A percentile compares a stretch with the other conserved stretches of the same genome.
Conservation (phyloP, 64 coral and sea anemone genomes). For the Trachythela sp. region DNA sequence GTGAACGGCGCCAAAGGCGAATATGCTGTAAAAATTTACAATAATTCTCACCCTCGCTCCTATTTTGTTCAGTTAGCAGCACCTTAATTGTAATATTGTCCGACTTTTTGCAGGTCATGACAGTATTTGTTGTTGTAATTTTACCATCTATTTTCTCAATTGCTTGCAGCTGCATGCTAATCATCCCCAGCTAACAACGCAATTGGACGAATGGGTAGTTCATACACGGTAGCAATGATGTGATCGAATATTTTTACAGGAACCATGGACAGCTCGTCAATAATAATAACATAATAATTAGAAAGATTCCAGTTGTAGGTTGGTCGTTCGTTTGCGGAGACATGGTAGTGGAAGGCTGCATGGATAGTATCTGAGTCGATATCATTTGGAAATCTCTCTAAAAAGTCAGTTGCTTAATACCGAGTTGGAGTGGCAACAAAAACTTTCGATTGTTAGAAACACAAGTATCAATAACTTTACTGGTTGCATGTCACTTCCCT, state of each 20-base stretch:
- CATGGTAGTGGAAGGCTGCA: conserved; percentile 1
- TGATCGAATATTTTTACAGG: not conserved
- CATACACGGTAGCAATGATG: not conserved
- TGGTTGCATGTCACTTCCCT: too few relatives aligned
- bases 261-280: not conserved
- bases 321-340: not conserved
- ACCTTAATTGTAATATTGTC: not conserved
- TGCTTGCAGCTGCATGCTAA: not conserved
- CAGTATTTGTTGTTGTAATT: not conserved
- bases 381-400: not conserved
- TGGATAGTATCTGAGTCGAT: too few relatives aligned
- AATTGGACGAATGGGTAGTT: not conserved
- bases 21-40: not conserved
- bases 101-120: not conserved
- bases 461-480: too few relatives aligned
- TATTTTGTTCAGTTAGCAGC: not conserved
- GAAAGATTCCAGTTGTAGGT: not conserved
- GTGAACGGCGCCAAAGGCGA: not conserved
- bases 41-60: not conserved
- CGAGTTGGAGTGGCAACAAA: not conserved
- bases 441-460: not conserved
- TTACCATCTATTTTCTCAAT: not conserved
- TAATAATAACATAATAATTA: not conserved
- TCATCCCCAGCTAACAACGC: conserved; percentile 17
- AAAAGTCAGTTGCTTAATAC: not conserved